Evolutionary conservation across 1,140 invertebrate genomes (phyloP).

Genomic region (Lamellibrachia luymesi): DNA sequence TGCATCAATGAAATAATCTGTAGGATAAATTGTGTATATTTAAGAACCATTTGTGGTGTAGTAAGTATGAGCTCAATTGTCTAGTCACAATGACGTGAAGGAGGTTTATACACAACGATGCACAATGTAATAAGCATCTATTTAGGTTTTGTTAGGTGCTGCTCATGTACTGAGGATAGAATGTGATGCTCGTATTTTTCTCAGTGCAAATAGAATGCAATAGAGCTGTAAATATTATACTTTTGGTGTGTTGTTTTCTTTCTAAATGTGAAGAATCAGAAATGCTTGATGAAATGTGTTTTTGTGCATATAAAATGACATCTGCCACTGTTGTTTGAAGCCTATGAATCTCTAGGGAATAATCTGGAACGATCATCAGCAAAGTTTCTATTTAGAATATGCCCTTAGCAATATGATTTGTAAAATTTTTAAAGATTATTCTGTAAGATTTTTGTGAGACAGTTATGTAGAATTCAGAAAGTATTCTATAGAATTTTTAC

Average conservation of each 20-base stretch:
- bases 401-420: no score
- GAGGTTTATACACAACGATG: neutral
- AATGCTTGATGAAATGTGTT: neutral
- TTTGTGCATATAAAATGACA: neutral
- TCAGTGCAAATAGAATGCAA: neutral
- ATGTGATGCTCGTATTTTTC: neutral
- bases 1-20: neutral
- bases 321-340: neutral
- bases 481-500: no score
- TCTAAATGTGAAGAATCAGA: no score
- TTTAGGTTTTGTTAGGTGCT: neutral
- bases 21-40: neutral
- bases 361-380: neutral
- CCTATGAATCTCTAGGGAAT: neutral
- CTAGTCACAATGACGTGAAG: neutral
- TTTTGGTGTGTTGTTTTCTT: neutral
- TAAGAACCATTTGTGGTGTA: neutral
- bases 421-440: no score
- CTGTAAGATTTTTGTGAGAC: no score
- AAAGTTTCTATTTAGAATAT: no score
- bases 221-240: neutral
- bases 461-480: no score
- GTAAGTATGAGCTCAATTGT: neutral
- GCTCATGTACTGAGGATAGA: neutral
- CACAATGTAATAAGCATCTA: neutral